Evolutionary conservation across 2,888 invertebrate species (phyloP), one percentile per base, ranked within the genome.

Genomic region (Stenchaetothrips biformis): DNA sequence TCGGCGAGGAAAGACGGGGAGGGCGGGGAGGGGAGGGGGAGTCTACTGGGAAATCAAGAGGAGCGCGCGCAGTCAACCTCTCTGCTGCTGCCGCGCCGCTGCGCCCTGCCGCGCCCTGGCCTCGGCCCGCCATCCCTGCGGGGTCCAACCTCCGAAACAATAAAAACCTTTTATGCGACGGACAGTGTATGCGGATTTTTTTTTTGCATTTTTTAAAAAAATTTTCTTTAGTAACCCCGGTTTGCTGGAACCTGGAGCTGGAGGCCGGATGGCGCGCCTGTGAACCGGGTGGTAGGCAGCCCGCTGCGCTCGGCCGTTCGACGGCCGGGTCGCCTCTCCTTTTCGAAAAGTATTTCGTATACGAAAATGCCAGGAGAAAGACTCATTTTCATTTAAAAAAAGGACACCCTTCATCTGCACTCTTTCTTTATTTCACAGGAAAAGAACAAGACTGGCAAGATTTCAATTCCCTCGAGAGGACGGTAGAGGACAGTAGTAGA

Each of bases 21-120:
- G 67, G 11, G 67, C 8, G 25, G 11, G 67, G 21, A 21, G 21
- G 25, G 21, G 67, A 67, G 67, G 25, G 67, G 18, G 67, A 8
- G 67, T 21, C 67, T 74, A 25, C 67, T 74, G 67, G 67, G 67
- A 74, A 74, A 74, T 74, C 67, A 74, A 25, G 67, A n/a, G 67
- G 21, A 74, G 67, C 67, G 67, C 21, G n/a, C n/a, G 67, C 67
- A 74, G 67, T 74, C 67, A 74, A 25, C 67, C 67, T 59, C 59
- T 18, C 59, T 18, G n/a, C 59, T 25, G 67, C 67, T 74, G 67
- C 21, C 9, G 67, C 21, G 3, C 67, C 67, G 21, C n/a, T 9
- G 67, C 37, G 37, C 37, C 67, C 67, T 21, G 21, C n/a, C 7
- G 67, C 37, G 37, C 37, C 67, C 67, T 21, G 62, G 62, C 67